Evolutionary conservation across 2,113 vertebrate species (phyloP).

Genomic region (Dicaeum eximium): DNA sequence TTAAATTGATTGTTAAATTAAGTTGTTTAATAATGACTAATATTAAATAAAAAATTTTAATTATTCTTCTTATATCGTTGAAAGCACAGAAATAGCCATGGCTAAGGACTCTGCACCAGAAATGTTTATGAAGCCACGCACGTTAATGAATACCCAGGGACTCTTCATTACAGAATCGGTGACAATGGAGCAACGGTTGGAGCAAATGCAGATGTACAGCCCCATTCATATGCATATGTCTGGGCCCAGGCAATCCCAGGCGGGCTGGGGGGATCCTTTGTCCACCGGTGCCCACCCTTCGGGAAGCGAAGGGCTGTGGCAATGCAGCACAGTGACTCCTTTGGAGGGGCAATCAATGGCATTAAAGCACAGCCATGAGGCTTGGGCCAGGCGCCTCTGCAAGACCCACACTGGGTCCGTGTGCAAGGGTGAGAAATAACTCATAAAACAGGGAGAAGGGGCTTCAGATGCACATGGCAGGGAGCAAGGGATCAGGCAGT

Average conservation of each 20-base stretch:
- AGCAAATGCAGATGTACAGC: not conserved
- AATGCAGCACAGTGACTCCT: not conserved
- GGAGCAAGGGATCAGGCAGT: not conserved
- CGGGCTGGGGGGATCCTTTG: not conserved
- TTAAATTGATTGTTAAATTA: not conserved
- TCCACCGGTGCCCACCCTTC: not conserved
- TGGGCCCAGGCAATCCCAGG: not conserved
- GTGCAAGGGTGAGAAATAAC: rapidly evolving
- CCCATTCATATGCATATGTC: conserved; percentile 18
- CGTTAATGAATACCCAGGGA: not conserved
- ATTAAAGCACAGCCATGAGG: not conserved
- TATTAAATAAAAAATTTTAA: not conserved
- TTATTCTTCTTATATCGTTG: rapidly evolving
- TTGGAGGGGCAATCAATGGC: not conserved
- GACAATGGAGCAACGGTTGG: not conserved
- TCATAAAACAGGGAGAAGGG: not conserved
- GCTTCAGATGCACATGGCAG: not conserved
- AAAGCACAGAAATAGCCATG: rapidly evolving
- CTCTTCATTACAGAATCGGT: not conserved
- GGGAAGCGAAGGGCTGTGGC: not conserved
- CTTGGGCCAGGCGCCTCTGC: not conserved
- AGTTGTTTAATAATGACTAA: not conserved
- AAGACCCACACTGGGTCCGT: rapidly evolving
- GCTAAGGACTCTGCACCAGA: not conserved
- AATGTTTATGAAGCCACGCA: not conserved